These are phyloP conservation scores for Eupithecia subumbrata DNA, from an alignment of 2,888 invertebrate genomes.

Conservation along the genomic window DNA sequence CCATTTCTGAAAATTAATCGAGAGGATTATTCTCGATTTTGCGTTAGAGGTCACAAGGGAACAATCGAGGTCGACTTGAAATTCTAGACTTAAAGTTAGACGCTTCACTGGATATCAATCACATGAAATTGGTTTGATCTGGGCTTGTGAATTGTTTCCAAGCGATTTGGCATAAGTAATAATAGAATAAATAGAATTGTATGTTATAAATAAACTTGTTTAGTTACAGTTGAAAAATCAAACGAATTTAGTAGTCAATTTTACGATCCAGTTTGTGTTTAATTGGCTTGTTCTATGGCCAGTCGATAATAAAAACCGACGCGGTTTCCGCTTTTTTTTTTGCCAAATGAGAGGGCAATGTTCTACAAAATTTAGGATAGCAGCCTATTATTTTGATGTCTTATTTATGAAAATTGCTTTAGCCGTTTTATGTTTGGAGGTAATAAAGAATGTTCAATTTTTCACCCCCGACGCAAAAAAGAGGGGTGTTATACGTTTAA, in stretches of 20 bases:
- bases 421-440: too few relatives aligned
- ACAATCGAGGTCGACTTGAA: constrained; percentile 22
- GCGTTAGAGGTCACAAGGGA: constrained; percentile 8
- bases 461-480: too few relatives aligned
- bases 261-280: background rate
- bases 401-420: too few relatives aligned
- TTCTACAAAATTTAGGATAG: too few relatives aligned
- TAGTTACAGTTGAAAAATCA: background rate
- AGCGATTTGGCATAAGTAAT: constrained; percentile 35
- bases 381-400: too few relatives aligned
- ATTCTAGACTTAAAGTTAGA: constrained; percentile 31
- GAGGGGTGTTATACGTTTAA: too few relatives aligned
- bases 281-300: background rate
- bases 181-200: constrained; percentile 1
- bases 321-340: too few relatives aligned
- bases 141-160: constrained; percentile 35
- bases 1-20: background rate
- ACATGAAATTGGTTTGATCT: constrained; percentile 38
- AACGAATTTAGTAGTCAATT: background rate
- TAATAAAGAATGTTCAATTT: too few relatives aligned
- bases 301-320: background rate
- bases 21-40: background rate
- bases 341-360: too few relatives aligned
- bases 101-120: constrained; percentile 38
- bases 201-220: background rate